Evolutionary conservation across 1,140 invertebrate genomes (phyloP), one percentile per base, ranked within the genome.

Genomic region (Gonatopus flavifemur): DNA sequence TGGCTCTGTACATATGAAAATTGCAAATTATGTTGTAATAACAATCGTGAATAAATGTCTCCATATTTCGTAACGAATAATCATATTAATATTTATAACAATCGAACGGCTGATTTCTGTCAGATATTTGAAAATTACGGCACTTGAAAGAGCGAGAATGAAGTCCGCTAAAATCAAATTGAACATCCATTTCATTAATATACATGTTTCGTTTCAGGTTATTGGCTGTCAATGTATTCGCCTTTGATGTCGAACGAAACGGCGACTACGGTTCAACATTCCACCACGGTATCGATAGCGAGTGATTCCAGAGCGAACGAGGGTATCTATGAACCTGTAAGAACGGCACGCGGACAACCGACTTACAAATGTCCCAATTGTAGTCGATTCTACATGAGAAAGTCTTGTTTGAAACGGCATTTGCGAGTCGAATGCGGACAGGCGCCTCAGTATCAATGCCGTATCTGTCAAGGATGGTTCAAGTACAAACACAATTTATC

Each of bases 351-450:
- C 4, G 66, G 62, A 38, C 63, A 65, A 39, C 59, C 64, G 32
- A 60, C 57, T 13, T 71, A 68, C 70, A 64, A 73, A 45, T 86
- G 84, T 62, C 76, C 78, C 8, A 81, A 79, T 33, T 84, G 83
- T 62, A 70, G 69, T 47, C 82, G 83, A 58, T 73, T 72, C 36
- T 84, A 84, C 68, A 79, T 78, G 66, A 66, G 81, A 36, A 70
- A 76, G 25, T 81, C 80, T 52, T 83, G 81, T 15, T 44, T 83
- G 41, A 83, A 74, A 57, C 77, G 82, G 5, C 82, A 84, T 57
- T 63, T 83, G 47, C 69, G 79, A 21, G 71, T 79, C 12, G 76
- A 79, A 42, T 79, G 77, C 36, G 71, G 70, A 19, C 76, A 75
- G 36, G 52, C 59, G 13, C 81, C 80, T 0, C 67, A 72, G 32